Conservation (phyloP, 2,888 invertebrate species). For the Drosophila anomelani region DNA sequence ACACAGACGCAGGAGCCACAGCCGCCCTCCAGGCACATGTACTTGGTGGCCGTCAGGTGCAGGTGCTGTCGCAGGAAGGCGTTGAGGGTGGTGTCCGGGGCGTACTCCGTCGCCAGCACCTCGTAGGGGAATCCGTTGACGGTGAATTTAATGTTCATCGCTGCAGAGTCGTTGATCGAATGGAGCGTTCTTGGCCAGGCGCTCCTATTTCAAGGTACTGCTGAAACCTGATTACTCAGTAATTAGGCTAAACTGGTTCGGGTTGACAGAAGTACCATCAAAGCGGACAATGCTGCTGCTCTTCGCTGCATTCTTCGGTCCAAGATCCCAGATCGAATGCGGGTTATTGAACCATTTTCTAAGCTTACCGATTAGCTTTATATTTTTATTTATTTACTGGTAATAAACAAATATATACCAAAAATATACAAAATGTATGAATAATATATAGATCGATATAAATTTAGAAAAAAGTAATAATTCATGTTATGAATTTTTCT, state of each 20-base stretch:
- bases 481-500: too few relatives aligned
- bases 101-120: conserved; percentile 80
- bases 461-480: too few relatives aligned
- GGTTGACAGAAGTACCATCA: conserved; percentile 9
- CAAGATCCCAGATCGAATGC: background rate
- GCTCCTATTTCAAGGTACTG: conserved; percentile 54
- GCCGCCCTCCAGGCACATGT: conserved; percentile 88
- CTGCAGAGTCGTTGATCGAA: conserved; percentile 30
- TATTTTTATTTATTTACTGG: background rate
- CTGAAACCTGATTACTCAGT: conserved; percentile 51
- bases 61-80: conserved; percentile 86
- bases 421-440: too few relatives aligned
- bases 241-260: conserved; percentile 64
- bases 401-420: background rate
- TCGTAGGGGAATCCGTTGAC: conserved; percentile 70
- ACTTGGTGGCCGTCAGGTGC: conserved; percentile 87
- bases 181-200: conserved; percentile 16
- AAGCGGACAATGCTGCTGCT: conserved; percentile 16
- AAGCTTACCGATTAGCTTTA: background rate
- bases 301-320: background rate
- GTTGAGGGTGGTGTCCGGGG: conserved; percentile 86
- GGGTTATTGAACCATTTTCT: background rate
- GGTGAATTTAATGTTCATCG: conserved; percentile 68
- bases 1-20: conserved; percentile 87
- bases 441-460: too few relatives aligned